Base-by-base conservation (phyloP, 2,797 vertebrate species). In the Vespertilio murinus region DNA sequence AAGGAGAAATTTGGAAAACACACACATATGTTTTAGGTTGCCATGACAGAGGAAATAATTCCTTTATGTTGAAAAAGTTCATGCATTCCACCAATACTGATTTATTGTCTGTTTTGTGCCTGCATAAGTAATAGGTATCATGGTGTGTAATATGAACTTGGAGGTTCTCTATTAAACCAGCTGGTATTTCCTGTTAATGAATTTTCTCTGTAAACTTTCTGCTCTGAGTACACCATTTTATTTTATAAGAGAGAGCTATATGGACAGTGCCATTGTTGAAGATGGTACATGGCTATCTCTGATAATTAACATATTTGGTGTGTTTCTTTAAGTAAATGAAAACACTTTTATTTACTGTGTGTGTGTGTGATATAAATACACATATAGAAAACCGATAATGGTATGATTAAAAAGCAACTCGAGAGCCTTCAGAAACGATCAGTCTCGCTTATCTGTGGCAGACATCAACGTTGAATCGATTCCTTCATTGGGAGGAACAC, bases 1-100 rank as follows among this genome's bases (percentile, higher is more conserved):
- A 91, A 78, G n/a, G 1, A 45, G 3, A 85, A 54, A 42, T 49
- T 75, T 78, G 35, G 40, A 16, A 28, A 56, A 64, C 13, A 30
- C 5, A 13, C 59, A 28, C 25, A 45, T 67, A 69, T 59, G 30
- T 4, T 73, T 81, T 88, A 74, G 42, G 5, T 91, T 96, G 88
- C 45, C 23, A 74, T 40, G 18, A 94, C 47, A 5, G 8, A n/a
- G 54, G 74, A 91, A 80, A 25, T 7, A 82, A 54, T 59, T 84
- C 4, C 8, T 96, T 90, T 64, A 54, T 81, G 88, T 93, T 88
- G 3, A 12, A 95, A 77, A 59, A 23, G 8, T 45, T 71, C n/a
- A 16, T 59, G 10, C 6, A 18, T 79, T 92, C 40, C 67, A 4
- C 28, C 0, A 3, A 22, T 30, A 33, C 16, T 6, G 23, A 54